These are phyloP conservation scores for Protaetia brevitarsis DNA, from an alignment of 1,140 invertebrate species.

Conservation along the genomic window DNA sequence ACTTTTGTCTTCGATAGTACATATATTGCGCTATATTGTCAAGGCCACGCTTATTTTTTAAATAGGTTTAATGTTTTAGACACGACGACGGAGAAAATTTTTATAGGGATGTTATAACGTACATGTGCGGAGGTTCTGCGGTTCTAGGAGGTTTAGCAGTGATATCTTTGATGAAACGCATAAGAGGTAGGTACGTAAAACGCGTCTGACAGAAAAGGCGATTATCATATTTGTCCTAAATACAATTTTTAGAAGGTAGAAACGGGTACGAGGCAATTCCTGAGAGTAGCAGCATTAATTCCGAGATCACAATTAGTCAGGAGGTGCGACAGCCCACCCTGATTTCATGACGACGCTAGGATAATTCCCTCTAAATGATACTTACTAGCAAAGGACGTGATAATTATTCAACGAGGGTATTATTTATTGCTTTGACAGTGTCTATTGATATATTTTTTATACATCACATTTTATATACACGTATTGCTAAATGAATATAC, in stretches of 20 bases:
- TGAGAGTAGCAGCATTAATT: slow-evolving; percentile 24
- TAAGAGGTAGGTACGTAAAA: slow-evolving; percentile 34
- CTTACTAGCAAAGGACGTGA: neutral
- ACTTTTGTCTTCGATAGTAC: too few species aligned
- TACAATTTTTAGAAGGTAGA: neutral
- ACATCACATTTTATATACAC: neutral
- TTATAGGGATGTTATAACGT: slow-evolving; percentile 52
- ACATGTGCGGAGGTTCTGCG: slow-evolving; percentile 60
- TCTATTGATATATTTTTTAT: neutral
- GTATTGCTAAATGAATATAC: neutral
- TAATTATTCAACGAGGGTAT: neutral
- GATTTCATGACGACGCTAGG: neutral
- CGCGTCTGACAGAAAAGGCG: neutral
- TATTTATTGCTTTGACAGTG: neutral
- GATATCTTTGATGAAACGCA: slow-evolving; percentile 34
- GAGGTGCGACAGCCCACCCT: neutral
- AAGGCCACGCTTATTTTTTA: too few species aligned
- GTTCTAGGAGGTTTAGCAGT: slow-evolving; percentile 53
- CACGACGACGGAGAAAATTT: slow-evolving; percentile 43
- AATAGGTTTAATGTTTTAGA: slow-evolving; percentile 30
- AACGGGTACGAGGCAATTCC: neutral
- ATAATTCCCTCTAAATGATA: slow-evolving; percentile 10
- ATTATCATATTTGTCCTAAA: neutral
- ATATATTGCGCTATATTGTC: too few species aligned
- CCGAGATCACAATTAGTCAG: neutral